Evolutionary conservation across 2,888 invertebrate species (phyloP).

Genomic region (Drosophila pseudotalamancana): DNA sequence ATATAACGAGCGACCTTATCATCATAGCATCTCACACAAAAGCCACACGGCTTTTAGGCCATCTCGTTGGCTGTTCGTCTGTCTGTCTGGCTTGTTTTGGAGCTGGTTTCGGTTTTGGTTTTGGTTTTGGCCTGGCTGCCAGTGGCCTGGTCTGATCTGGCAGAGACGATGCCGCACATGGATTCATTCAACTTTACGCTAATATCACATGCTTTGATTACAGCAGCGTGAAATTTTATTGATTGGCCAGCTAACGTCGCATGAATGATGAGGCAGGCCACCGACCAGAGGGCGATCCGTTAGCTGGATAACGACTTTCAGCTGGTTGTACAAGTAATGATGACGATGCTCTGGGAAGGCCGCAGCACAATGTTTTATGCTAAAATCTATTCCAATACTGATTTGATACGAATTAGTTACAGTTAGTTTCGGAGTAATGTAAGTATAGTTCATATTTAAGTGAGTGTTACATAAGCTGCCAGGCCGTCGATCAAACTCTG

Average conservation of each 20-base stretch:
- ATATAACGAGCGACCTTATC: constrained; percentile 69
- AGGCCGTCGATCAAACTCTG: constrained; percentile 3
- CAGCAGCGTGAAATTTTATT: constrained; percentile 83
- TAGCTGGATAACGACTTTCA: constrained; percentile 15
- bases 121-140: constrained; percentile 31
- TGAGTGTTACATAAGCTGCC: not conserved
- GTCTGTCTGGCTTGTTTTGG: constrained; percentile 20
- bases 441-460: not conserved
- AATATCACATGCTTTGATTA: constrained; percentile 83
- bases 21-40: constrained; percentile 59
- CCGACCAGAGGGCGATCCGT: constrained; percentile 16
- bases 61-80: constrained; percentile 17
- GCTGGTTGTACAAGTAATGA: constrained; percentile 15
- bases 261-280: constrained; percentile 57
- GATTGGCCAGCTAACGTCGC: constrained; percentile 78
- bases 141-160: constrained; percentile 37
- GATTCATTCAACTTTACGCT: constrained; percentile 79
- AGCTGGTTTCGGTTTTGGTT: constrained; percentile 28
- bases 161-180: constrained; percentile 53
- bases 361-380: not conserved
- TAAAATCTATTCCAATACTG: no score
- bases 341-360: not conserved
- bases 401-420: not conserved
- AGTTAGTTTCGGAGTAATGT: no score
- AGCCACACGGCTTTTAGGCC: constrained; percentile 39